Percentiles rank a stretch among this genome's conserved stretches.
Evolutionary conservation across 2,888 invertebrate genomes (phyloP).

Genomic region (Plagiodera versicolora): DNA sequence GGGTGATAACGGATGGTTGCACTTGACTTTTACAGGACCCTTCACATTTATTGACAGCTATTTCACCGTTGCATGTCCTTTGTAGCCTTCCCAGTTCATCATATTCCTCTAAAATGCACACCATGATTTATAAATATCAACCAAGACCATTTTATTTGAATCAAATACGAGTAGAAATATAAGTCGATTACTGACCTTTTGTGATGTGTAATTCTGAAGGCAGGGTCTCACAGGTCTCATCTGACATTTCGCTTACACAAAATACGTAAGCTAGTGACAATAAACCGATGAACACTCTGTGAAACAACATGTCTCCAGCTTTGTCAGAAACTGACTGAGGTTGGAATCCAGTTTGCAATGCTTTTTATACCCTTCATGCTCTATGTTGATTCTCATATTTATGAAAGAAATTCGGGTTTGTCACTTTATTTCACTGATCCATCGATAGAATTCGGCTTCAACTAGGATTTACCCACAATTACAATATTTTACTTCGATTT

Average conservation of each 20-base stretch:
- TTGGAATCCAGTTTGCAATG: neutral
- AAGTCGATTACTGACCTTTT: constrained; percentile 64
- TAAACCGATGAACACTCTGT: constrained; percentile 34
- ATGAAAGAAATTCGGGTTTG: neutral
- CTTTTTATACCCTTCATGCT: constrained; percentile 29
- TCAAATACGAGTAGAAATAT: no score
- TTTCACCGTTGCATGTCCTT: constrained; percentile 86
- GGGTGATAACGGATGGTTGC: constrained; percentile 85
- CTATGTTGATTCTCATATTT: constrained; percentile 15
- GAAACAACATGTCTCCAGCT: constrained; percentile 33
- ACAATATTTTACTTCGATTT: neutral
- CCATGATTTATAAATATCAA: no score
- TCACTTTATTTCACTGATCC: neutral
- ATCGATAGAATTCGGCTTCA: no score
- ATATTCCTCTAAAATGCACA: constrained; percentile 72
- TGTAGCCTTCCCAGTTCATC: constrained; percentile 81
- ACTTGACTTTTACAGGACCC: constrained; percentile 91
- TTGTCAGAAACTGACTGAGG: constrained; percentile 26
- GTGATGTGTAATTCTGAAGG: constrained; percentile 85
- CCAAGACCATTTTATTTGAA: no score
- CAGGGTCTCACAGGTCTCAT: constrained; percentile 83
- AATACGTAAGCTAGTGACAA: constrained; percentile 37
- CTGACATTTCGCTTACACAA: constrained; percentile 51
- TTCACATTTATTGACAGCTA: constrained; percentile 91
- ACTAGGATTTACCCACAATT: no score